These are phyloP conservation scores for Thaleichthys pacificus DNA, from an alignment of 2,797 vertebrate genomes.

Conservation along the genomic window DNA sequence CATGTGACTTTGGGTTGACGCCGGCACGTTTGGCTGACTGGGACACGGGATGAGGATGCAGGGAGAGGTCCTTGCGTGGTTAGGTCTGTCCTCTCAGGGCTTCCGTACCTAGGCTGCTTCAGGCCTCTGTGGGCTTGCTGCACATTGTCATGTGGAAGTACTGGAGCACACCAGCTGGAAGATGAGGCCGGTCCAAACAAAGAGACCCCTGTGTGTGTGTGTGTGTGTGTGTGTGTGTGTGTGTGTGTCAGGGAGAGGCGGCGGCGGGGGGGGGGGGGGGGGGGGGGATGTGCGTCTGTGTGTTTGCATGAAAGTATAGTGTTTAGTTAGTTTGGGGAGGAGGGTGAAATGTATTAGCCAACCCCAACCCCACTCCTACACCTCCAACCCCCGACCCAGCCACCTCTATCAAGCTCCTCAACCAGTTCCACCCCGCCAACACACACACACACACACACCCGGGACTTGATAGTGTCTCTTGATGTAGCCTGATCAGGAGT, in stretches of 20 bases:
- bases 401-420: too few species aligned
- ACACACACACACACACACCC: neutral
- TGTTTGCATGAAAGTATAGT: constrained; percentile 13
- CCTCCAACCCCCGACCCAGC: too few species aligned
- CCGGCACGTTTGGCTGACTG: too few species aligned
- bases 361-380: too few species aligned
- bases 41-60: too few species aligned
- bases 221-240: constrained; percentile 33
- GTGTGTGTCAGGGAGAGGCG: constrained; percentile 25
- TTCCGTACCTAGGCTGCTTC: neutral
- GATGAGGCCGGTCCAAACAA: constrained; percentile 49
- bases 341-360: constrained; percentile 19
- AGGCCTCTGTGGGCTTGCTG: constrained; percentile 27
- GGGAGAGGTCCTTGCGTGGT: too few species aligned
- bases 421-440: too few species aligned
- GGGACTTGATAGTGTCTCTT: constrained; percentile 24
- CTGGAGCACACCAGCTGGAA: constrained; percentile 47
- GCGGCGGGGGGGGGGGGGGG: constrained; percentile 25
- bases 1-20: too few species aligned
- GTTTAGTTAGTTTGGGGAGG: constrained; percentile 11
- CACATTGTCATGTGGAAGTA: constrained; percentile 44
- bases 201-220: constrained; percentile 33
- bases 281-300: constrained; percentile 16
- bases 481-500: constrained; percentile 30
- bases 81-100: neutral